Evolutionary conservation across 64 coral and sea anemone species (phyloP).

Genomic region (Porites australiensis): DNA sequence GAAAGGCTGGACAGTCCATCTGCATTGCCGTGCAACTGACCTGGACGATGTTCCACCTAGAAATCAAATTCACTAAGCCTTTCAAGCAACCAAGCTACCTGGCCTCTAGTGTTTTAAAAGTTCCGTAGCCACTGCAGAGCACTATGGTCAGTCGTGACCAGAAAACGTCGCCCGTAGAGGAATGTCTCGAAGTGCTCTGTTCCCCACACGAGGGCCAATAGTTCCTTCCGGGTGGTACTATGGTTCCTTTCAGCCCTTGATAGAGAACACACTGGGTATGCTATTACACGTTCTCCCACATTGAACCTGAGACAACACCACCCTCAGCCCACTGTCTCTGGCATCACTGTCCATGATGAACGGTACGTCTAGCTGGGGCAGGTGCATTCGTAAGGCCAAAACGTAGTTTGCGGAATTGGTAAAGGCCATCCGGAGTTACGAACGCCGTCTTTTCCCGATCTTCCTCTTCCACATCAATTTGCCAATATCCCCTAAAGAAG

Average conservation of each 20-base stretch:
- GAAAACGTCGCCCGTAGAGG: constrained; percentile 27
- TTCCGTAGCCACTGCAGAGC: constrained; percentile 65
- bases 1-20: constrained; percentile 39
- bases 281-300: constrained; percentile 5
- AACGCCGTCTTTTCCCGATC: constrained; percentile 31
- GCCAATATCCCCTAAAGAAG: constrained; percentile 8
- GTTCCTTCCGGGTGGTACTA: constrained; percentile 36
- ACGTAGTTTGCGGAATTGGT: constrained; percentile 16
- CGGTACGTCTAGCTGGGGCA: constrained; percentile 35
- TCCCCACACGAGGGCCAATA: constrained; percentile 51
- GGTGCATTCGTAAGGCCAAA: constrained; percentile 35
- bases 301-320: constrained; percentile 64
- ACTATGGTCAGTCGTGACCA: constrained; percentile 44
- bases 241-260: neutral
- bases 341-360: constrained; percentile 78
- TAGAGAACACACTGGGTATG: constrained; percentile 34
- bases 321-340: constrained; percentile 55
- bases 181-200: neutral
- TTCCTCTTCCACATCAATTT: constrained; percentile 10
- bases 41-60: constrained; percentile 49
- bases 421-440: constrained; percentile 25
- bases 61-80: constrained; percentile 61
- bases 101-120: constrained; percentile 62
- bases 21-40: constrained; percentile 51
- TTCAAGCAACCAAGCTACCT: constrained; percentile 68